Evolutionary conservation across 2,888 invertebrate genomes (phyloP), one percentile per base, ranked within the genome.

Genomic region (Busseola fusca): DNA sequence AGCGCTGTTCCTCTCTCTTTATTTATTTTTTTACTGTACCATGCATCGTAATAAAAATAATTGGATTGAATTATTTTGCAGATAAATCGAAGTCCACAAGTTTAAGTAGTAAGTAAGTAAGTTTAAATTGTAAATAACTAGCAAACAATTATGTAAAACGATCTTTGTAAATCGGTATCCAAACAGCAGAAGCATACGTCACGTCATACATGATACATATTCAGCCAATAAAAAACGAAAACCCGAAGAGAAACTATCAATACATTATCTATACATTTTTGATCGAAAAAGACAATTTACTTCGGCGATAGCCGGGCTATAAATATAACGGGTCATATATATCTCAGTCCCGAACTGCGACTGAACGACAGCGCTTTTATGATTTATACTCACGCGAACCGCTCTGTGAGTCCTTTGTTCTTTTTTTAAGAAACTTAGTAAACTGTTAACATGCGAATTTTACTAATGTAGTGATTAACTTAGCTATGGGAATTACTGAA

Each of bases 281-380:
- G 71, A 76, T 73, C 69, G 63, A 72, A 74, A 81, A 81, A 84
- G 81, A 84, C 81, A 77, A 81, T 81, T 86, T 86, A 86, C 82
- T 84, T 81, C 59, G 84, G 80, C 89, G 85, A 90, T 89, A 85
- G 87, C 82, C 70, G 65, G 72, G 85, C 88, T 86, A 90, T 92
- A 92, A 92, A 92, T 91, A 91, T 87, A 89, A 86, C 77, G 74
- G 69, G 72, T 81, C 69, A 76, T 88, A 91, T 92, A 91, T 92
- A 91, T 93, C 90, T 89, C 80, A 85, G 85, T 89, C 86, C 78
- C 84, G 86, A 88, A 87, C 90, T 90, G 89, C 90, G 87, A 88
- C 88, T 91, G 90, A 92, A 88, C 87, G 91, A 90, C 90, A 88
- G 86, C 79, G 81, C 80, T 67, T 82, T 72, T 87, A 89, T 91